Conservation (phyloP, 1,140 invertebrate species). For the Gryllus bimaculatus region DNA sequence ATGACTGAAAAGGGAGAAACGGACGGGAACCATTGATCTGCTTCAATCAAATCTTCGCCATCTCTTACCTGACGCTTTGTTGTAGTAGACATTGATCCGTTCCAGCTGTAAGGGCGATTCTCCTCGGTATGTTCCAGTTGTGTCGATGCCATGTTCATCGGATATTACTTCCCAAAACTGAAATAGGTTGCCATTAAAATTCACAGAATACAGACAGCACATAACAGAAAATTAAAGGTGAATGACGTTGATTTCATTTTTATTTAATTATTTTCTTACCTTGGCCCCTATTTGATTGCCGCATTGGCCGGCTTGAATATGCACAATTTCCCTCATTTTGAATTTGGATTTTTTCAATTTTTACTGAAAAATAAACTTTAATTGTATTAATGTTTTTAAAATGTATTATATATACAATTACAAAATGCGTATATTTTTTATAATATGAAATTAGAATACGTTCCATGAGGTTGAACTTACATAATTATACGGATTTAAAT, state of each 20-base stretch:
- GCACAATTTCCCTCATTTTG: not conserved
- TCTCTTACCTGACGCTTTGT: conserved; percentile 41
- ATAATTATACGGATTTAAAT: too few relatives aligned
- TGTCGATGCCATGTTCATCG: conserved; percentile 53
- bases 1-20: too few relatives aligned
- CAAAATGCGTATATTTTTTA: too few relatives aligned
- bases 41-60: too few relatives aligned
- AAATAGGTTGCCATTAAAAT: not conserved
- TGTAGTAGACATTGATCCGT: conserved; percentile 57
- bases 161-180: conserved; percentile 69
- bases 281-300: not conserved
- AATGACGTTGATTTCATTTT: not conserved
- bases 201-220: not conserved
- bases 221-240: not conserved
- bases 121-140: conserved; percentile 47
- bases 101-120: conserved; percentile 52
- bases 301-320: not conserved
- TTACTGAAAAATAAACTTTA: too few relatives aligned
- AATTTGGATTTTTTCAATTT: not conserved
- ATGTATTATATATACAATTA: too few relatives aligned
- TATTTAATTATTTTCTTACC: not conserved
- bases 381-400: too few relatives aligned
- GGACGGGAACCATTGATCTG: too few relatives aligned
- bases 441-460: too few relatives aligned
- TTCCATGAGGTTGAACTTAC: too few relatives aligned